A percentile compares a stretch with the other conserved stretches of the same genome.
These are phyloP conservation scores for Dicaeum eximium DNA, from an alignment of 2,113 vertebrate species.

Conservation along the genomic window DNA sequence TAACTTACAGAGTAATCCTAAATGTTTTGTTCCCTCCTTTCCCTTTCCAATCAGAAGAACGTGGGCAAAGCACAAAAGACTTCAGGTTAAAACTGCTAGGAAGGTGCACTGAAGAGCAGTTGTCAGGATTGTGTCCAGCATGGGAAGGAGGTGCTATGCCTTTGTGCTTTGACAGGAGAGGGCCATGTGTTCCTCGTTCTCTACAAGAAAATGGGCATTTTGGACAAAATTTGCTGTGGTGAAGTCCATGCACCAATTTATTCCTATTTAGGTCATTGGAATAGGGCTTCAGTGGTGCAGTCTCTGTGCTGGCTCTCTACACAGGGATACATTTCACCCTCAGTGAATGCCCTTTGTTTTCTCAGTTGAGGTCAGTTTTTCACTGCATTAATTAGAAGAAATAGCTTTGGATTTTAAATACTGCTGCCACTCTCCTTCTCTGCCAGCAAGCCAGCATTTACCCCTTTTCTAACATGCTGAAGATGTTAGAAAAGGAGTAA, in stretches of 20 bases:
- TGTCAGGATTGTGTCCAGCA: background rate
- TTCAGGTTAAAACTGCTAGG: background rate
- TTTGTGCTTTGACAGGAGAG: background rate
- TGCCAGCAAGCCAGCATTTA: background rate
- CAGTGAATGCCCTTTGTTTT: slow-evolving; percentile 60
- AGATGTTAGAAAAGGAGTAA: background rate
- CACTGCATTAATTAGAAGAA: slow-evolving; percentile 46
- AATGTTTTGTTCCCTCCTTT: background rate
- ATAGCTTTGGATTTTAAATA: slow-evolving; percentile 26
- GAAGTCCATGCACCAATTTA: slow-evolving; percentile 2
- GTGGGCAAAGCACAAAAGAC: background rate
- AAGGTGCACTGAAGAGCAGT: background rate
- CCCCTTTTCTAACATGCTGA: no score
- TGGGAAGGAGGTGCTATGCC: background rate
- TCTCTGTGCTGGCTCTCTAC: slow-evolving; percentile 5
- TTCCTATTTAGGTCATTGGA: slow-evolving; percentile 58
- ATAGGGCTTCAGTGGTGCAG: slow-evolving; percentile 5
- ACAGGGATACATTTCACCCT: slow-evolving; percentile 36
- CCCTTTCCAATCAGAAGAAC: background rate
- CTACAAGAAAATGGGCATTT: background rate
- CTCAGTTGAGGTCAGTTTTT: slow-evolving; percentile 55
- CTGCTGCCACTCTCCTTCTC: background rate
- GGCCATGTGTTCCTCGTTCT: background rate
- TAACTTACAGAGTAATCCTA: background rate
- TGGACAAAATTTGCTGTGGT: background rate